Evolutionary conservation across 1,140 invertebrate genomes (phyloP), one percentile per base, ranked within the genome.

Genomic region (Lutraria rhynchaena): DNA sequence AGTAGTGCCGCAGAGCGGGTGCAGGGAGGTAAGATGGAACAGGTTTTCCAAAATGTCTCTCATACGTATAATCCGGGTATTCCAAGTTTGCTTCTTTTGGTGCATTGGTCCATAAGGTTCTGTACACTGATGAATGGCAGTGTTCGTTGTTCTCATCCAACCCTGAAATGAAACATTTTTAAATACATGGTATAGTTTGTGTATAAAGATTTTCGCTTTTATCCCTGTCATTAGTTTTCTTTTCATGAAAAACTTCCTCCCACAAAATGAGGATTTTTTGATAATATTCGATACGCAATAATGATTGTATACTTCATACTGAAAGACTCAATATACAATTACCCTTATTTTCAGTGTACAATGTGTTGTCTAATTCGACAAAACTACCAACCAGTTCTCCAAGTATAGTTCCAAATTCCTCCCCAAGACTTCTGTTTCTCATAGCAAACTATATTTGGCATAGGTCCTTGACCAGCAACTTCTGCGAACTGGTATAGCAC

Each of bases 371-470:
- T n/a, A n/a, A n/a, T n/a, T n/a, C n/a, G n/a, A n/a, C n/a, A n/a
- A n/a, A n/a, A n/a, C n/a, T n/a, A 74, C 53, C 27, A 33, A 83
- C 73, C 81, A 24, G 81, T 83, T 46, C 53, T 61, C 81, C 81
- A 83, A 1, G 73, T 55, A 49, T 46, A 83, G 51, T 83, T 83
- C 81, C 81, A 83, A 33, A 76, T 22, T 44, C 81, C 81, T 27
- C 74, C 73, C 65, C 73, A 83, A 3, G 65, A 46, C 11, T 31
- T 17, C 35, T 75, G 70, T 49, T 82, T 82, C 49, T 82, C 81
- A 37, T 75, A 82, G 33, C 81, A 82, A 11, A 67, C 73, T 24
- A 81, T 31, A 19, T 81, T 57, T 4, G 53, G 65, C 19, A 13
- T 27, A 41, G 5, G 5, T 41, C 37, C 37, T n/a, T n/a, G n/a